Evolutionary conservation across 1,140 invertebrate genomes (phyloP), one percentile per base, ranked within the genome.

Genomic region (Pectinophora gossypiella): DNA sequence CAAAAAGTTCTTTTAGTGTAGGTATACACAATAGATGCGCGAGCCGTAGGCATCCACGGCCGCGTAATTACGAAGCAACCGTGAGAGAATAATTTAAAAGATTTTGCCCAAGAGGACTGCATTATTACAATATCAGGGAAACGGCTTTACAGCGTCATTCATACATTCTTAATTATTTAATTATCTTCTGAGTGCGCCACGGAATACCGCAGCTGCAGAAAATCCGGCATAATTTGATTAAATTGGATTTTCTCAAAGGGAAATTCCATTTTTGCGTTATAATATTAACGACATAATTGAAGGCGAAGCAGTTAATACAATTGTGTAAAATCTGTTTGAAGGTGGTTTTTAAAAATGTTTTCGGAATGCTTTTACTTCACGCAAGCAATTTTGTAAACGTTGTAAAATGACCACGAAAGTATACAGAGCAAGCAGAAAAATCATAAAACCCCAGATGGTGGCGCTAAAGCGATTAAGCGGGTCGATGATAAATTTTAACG

Each of bases 401-500:
- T 80, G 67, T 80, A 80, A 81, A 85, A 85, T 85, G 68, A 82
- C 79, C 84, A 75, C 78, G 63, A 81, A 80, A 82, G 72, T 81
- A 72, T 71, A 83, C 72, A 79, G 70, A 79, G 74, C 75, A 78
- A 84, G 78, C 79, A 85, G 79, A 86, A 87, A 85, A 85, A 87
- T 87, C 81, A 87, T 87, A 85, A 87, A 87, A 85, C 68, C 76
- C 79, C 83, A 87, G 83, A 87, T 87, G 83, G 75, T 84, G 79
- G 81, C 72, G 81, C 72, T 83, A 85, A 86, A 86, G 76, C 81
- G 81, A 86, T 86, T 86, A 85, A 85, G 79, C 83, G 79, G 81
- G 79, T 79, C 81, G 83, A 86, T 85, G 83, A 86, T 86, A 86
- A 86, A 86, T 86, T 86, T 86, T 86, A 86, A 86, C 83, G 83